These are phyloP conservation scores for Cetonia aurata DNA, from an alignment of 2,888 invertebrate species.

Conservation along the genomic window DNA sequence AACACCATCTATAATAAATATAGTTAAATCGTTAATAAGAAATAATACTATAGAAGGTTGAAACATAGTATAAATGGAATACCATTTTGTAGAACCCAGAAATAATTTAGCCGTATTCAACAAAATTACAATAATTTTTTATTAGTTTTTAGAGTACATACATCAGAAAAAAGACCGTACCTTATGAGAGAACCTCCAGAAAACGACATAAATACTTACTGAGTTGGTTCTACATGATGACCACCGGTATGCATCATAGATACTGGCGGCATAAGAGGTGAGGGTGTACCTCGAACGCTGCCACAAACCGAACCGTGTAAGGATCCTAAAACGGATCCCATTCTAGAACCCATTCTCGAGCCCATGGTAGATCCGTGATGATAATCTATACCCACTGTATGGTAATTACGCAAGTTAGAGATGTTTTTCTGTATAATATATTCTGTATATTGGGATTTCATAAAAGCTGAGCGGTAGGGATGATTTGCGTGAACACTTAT, in stretches of 20 bases:
- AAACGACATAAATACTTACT: conserved; percentile 58
- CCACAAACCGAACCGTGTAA: conserved; percentile 63
- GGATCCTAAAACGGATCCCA: conserved; percentile 61
- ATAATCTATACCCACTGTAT: conserved; percentile 59
- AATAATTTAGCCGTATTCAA: no score
- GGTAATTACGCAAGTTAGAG: background rate
- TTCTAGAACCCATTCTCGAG: conserved; percentile 63
- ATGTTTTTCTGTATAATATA: background rate
- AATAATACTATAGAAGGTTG: background rate
- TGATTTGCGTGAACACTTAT: no score
- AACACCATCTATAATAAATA: conserved; percentile 63
- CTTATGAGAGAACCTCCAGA: background rate
- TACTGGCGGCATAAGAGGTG: conserved; percentile 64
- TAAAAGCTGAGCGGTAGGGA: no score
- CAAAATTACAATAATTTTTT: background rate
- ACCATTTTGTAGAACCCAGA: background rate
- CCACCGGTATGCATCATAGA: conserved; percentile 62
- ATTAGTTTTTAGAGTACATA: no score
- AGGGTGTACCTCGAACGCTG: conserved; percentile 63
- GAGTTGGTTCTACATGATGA: conserved; percentile 59
- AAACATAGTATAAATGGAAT: no score
- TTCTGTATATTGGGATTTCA: no score
- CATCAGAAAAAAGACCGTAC: no score
- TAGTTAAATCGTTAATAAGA: conserved; percentile 35
- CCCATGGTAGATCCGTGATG: conserved; percentile 61